Evolutionary conservation across 2,888 invertebrate genomes (phyloP), one percentile per base, ranked within the genome.

Genomic region (Drosophila birchii): DNA sequence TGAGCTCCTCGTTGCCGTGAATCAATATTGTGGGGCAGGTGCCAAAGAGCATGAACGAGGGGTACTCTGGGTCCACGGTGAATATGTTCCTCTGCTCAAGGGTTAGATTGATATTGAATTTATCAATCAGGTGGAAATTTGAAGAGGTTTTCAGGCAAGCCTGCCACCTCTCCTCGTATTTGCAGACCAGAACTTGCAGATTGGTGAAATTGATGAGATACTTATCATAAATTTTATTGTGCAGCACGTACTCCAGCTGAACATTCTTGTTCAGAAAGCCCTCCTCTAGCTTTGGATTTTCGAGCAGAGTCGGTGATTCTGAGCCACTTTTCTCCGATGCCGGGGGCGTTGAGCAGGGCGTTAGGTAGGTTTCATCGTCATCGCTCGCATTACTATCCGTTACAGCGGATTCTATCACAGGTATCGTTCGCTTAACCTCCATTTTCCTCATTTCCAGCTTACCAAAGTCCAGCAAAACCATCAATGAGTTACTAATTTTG

Each of bases 1-100:
- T 95, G 94, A 98, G 98, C 85, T 96, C 95, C 92, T 98, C 98
- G 93, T 97, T 98, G 51, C 98, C 94, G 92, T 98, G 98, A 57
- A 96, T 96, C 39, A 97, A 96, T 20, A 98, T 94, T 91, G 96
- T 95, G 0, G 98, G 98, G 80, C 98, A 93, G 75, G 96, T 97
- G 53, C 97, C 98, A 77, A 96, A 95, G 44, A 98, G 93, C 44
- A 96, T 96, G 32, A 97, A 93, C 72, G 96, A 95, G 3, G 98
- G 98, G 93, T 96, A 98, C 89, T 95, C 95, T 3, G 98, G 97
- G 93, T 98, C 98, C 47, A 94, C 93, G 5, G 97, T 97, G 80
- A 95, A 95, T 44, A 98, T 95, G 80, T 96, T 94, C 77, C 98
- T 94, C 61, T 97, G 93, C 92, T 97, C 97, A 80, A 97, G 94